phyloP scores from a whole-genome alignment of 2,888 invertebrate genomes.

The Oxyteleia sp. region DNA sequence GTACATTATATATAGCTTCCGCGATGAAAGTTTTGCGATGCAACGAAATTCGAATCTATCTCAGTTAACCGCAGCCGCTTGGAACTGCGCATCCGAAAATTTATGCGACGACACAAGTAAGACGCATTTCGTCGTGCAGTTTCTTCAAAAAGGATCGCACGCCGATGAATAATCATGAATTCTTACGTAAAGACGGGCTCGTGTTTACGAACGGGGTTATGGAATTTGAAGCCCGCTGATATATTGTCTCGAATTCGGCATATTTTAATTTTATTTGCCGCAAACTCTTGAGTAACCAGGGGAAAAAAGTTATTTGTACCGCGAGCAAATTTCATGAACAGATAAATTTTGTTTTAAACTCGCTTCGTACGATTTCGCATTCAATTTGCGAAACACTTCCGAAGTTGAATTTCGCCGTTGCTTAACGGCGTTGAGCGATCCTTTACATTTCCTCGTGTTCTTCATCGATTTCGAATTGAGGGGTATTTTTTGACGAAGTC shows the following conservation, averaged over 20 bases:
- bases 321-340: no score
- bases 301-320: no score
- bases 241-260: neutral
- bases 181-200: slow-evolving; percentile 1
- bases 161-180: slow-evolving; percentile 24
- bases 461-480: neutral
- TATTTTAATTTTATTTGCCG: slow-evolving; percentile 31
- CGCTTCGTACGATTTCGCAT: neutral
- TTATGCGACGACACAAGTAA: slow-evolving; percentile 75
- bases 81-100: slow-evolving; percentile 74
- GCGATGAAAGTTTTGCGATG: slow-evolving; percentile 62
- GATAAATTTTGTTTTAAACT: slow-evolving; percentile 12
- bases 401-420: neutral
- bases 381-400: neutral
- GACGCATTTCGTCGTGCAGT: slow-evolving; percentile 51
- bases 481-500: neutral
- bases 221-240: slow-evolving; percentile 12
- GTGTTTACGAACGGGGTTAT: slow-evolving; percentile 41
- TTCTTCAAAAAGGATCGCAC: slow-evolving; percentile 32
- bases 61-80: slow-evolving; percentile 82
- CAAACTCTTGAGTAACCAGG: slow-evolving; percentile 12
- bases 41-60: slow-evolving; percentile 80
- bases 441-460: neutral
- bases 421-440: neutral
- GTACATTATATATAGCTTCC: no score